phyloP scores from a whole-genome alignment of 2,113 vertebrate species.

The Mionectes macconnelli region DNA sequence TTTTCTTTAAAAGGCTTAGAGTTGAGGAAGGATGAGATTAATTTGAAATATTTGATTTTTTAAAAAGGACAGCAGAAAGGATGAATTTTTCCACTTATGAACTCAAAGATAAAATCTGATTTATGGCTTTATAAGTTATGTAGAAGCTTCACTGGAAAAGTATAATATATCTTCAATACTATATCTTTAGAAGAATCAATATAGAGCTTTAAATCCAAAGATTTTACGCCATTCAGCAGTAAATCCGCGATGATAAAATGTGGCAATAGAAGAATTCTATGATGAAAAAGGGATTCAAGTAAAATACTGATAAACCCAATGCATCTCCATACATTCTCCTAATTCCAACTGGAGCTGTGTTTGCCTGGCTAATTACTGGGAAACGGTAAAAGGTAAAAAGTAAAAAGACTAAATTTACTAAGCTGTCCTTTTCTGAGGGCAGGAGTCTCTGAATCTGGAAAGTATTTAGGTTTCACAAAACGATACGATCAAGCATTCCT shows the following conservation, averaged over 20 bases:
- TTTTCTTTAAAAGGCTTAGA: not conserved
- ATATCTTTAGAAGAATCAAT: not conserved
- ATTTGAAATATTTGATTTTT: not conserved
- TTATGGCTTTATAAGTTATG: not conserved
- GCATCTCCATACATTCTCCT: not conserved
- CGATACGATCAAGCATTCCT: not conserved
- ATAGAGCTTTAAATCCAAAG: not conserved
- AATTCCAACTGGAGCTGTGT: not conserved
- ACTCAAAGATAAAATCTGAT: not conserved
- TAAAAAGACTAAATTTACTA: not conserved
- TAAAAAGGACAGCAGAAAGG: not conserved
- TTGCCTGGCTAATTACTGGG: not conserved
- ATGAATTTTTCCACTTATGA: not conserved
- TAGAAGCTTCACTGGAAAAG: not conserved
- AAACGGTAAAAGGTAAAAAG: too few species aligned
- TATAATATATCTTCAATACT: not conserved
- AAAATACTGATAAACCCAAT: not conserved
- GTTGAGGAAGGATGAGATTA: not conserved
- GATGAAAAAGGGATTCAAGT: not conserved
- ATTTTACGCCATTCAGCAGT: not conserved
- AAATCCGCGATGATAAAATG: not conserved
- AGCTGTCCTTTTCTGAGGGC: not conserved
- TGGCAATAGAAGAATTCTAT: not conserved
- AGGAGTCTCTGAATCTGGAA: not conserved
- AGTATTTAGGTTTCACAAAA: not conserved